A percentile compares a stretch with the other conserved stretches of the same genome.
These are phyloP conservation scores for Syngnathus floridae DNA, from an alignment of 2,113 vertebrate genomes.

Conservation along the genomic window DNA sequence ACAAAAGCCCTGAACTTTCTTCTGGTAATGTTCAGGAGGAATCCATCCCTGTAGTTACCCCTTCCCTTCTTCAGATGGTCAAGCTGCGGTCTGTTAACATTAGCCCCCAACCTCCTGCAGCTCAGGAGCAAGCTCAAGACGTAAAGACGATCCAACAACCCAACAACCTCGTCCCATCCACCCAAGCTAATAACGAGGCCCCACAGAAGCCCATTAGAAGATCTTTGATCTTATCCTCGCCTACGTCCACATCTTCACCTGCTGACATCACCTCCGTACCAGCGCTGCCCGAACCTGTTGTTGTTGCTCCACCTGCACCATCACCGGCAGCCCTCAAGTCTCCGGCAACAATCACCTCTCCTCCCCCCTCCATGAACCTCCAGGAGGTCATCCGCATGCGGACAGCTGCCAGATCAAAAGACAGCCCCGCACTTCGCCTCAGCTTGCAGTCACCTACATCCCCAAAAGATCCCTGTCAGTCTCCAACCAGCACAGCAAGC, in stretches of 20 bases:
- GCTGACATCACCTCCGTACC: conserved; percentile 8
- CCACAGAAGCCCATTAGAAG: conserved; percentile 84
- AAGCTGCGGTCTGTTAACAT: conserved; percentile 76
- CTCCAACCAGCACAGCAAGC: conserved; percentile 82
- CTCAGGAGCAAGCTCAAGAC: conserved; percentile 29
- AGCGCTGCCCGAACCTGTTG: conserved; percentile 16
- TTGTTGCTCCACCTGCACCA: conserved; percentile 19
- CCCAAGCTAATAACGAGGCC: conserved; percentile 36
- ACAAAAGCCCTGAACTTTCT: conserved; percentile 56
- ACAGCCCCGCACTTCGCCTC: conserved; percentile 42
- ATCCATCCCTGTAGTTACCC: conserved; percentile 70
- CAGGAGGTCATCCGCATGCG: conserved; percentile 80
- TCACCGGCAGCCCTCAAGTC: conserved; percentile 48
- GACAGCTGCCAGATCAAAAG: conserved; percentile 69
- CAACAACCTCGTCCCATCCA: conserved; percentile 3
- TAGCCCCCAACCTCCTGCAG: conserved; percentile 27
- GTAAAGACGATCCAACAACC: conserved; percentile 18
- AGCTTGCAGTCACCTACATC: conserved; percentile 51
- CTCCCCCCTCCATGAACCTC: conserved; percentile 71
- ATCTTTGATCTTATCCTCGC: conserved; percentile 58
- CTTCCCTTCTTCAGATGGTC: conserved; percentile 82
- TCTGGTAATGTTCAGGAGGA: conserved; percentile 64
- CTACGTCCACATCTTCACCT: conserved; percentile 27
- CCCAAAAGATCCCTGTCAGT: conserved; percentile 61
- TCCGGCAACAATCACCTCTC: conserved; percentile 38